Conservation (phyloP, 2,888 invertebrate genomes). For the Cephus pulcher region DNA sequence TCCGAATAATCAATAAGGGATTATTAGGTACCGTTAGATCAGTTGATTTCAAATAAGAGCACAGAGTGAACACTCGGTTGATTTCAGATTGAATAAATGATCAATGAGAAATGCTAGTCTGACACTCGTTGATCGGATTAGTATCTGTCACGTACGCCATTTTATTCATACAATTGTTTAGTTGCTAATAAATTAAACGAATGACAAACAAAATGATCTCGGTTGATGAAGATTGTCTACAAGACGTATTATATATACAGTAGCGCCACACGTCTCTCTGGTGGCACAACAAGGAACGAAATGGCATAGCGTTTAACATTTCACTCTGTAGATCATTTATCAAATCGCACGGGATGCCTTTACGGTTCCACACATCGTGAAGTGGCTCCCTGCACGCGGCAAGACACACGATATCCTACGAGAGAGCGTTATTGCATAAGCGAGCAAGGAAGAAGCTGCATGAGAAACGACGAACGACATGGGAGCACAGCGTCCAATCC, state of each 20-base stretch:
- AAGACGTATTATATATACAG: not conserved
- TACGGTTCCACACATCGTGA: not conserved
- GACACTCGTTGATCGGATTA: not conserved
- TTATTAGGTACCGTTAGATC: not conserved
- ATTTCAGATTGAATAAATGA: not conserved
- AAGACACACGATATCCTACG: not conserved
- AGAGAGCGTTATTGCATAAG: conserved; percentile 1
- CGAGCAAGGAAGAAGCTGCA: not conserved
- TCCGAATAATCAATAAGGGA: not conserved
- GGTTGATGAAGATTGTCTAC: not conserved
- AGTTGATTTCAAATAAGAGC: not conserved
- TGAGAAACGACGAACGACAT: not conserved
- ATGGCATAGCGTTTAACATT: not conserved
- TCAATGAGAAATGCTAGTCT: not conserved
- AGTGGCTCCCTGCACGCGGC: not conserved
- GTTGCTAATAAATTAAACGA: not conserved
- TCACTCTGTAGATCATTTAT: conserved; percentile 7
- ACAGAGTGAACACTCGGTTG: not conserved
- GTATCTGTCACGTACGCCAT: not conserved
- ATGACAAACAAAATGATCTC: not conserved
- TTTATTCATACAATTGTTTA: not conserved
- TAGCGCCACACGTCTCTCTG: not conserved
- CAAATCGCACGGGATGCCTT: not conserved
- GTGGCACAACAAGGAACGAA: not conserved
- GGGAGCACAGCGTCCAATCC: not conserved